Evolutionary conservation across 2,797 vertebrate species (phyloP), one percentile per base, ranked within the genome.

Genomic region (Pseudochirops cupreus): DNA sequence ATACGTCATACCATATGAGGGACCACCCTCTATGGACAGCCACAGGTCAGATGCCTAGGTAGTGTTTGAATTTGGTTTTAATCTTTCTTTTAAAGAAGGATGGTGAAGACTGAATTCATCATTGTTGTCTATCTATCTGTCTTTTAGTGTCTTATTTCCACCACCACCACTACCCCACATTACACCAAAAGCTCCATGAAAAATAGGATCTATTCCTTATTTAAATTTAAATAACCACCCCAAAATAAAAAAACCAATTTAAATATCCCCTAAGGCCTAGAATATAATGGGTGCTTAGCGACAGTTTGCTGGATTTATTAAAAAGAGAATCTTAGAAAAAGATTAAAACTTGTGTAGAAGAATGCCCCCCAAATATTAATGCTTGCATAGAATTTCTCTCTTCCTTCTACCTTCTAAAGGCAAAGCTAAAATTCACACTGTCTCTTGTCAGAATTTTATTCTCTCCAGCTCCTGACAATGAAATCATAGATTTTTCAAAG

Each of bases 1-100:
- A 97, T 94, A 97, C 96, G 97, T 90, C 95, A 98, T 98, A 97
- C 97, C 95, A 97, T 98, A 97, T 96, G 94, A 96, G 94, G 97
- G 97, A 98, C 96, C 98, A 98, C 97, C 97, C 95, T 94, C 98
- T 94, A 97, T 46, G 97, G 96, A 96, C 97, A 93, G 91, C 33
- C 5, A n/a, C 0, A 0, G 92, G 95, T 67, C 92, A 93, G 97
- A 97, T 89, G 95, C 21, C 33, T 94, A 96, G 10, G 0, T 82
- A 94, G 94, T 90, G 53, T 16, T 3, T 1, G 56, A 54, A 58
- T 39, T 56, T 24, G 26, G 31, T 93, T 93, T 91, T 82, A 57
- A 90, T 91, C 56, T 57, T 95, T 95, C 90, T 82, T 74, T 74
- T 74, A 74, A 74, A 74, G 33, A 74, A 74, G 39, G 9, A 82